Conservation (phyloP, 2,113 vertebrate genomes). For the Saguinus midas region DNA sequence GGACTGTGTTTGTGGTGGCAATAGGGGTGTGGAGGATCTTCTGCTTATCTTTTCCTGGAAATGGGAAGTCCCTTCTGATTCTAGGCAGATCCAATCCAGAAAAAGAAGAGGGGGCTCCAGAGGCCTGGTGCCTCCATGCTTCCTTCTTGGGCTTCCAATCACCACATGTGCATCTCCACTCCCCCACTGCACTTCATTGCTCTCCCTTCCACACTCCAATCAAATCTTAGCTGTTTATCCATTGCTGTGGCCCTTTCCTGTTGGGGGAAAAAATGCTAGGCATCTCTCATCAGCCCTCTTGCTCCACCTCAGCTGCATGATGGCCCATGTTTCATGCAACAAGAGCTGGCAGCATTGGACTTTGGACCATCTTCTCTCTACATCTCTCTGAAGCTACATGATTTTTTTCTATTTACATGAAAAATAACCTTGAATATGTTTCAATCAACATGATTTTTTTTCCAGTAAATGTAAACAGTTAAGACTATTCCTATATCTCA, state of each 20-base stretch:
- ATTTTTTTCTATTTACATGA: background rate
- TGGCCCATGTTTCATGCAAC: background rate
- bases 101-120: background rate
- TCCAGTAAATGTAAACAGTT: background rate
- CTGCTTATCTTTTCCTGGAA: too few species aligned
- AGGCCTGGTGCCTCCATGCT: background rate
- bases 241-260: background rate
- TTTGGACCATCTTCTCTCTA: background rate
- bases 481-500: background rate
- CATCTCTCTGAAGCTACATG: background rate
- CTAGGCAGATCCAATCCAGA: background rate
- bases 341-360: background rate
- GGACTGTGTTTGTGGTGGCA: too few species aligned
- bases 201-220: background rate
- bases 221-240: background rate
- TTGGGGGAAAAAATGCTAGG: background rate
- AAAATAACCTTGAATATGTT: constrained; percentile 13
- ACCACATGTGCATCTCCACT: background rate
- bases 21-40: too few species aligned
- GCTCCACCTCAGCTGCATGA: background rate
- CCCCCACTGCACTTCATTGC: background rate
- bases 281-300: background rate
- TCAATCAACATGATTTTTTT: background rate
- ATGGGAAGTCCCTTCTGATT: too few species aligned
- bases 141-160: background rate